Evolutionary conservation across 2,888 invertebrate species (phyloP), one percentile per base, ranked within the genome.

Genomic region (Cheilosia impressa): DNA sequence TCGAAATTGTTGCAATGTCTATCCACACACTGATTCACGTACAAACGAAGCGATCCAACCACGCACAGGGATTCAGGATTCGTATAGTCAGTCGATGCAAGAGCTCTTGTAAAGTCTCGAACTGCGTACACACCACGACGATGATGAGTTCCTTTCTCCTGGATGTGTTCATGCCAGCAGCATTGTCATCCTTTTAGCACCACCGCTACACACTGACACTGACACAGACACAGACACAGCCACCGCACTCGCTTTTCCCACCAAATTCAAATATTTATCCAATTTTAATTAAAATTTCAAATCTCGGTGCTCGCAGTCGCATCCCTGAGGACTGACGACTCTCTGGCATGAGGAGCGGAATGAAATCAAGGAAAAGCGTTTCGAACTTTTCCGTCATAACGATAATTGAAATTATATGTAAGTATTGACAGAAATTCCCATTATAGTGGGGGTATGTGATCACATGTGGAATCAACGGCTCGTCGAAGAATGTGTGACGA

Each of bases 201-300:
- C 15, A 24, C 24, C 52, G 24, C 52, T 10, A 4, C 24, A 24
- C 24, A 24, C 4, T 13, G 0, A 1, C 19, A 17, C 13, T 4
- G 15, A 17, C 45, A 47, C 17, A 47, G 19, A 3, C 13, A 19
- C 13, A 0, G 15, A 45, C 45, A 47, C 17, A 47, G 19, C 4
- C 13, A 13, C 24, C 24, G 13, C 52, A 24, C 15, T 52, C 52
- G 52, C 24, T 52, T 47, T 47, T 47, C 22, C 52, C 24, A 73
- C 76, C 62, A 77, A 81, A 76, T 65, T 78, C 82, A 87, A 87
- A 87, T 87, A 87, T 87, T 87, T 87, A 75, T 78, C 68, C 78
- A 78, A 87, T 87, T 87, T 87, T 87, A 87, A 87, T 87, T 87
- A 87, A 87, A 87, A 87, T 87, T 87, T 87, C 87, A 87, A 87